These are phyloP conservation scores for Plemyria rubiginata DNA, from an alignment of 2,888 invertebrate genomes.

Conservation along the genomic window DNA sequence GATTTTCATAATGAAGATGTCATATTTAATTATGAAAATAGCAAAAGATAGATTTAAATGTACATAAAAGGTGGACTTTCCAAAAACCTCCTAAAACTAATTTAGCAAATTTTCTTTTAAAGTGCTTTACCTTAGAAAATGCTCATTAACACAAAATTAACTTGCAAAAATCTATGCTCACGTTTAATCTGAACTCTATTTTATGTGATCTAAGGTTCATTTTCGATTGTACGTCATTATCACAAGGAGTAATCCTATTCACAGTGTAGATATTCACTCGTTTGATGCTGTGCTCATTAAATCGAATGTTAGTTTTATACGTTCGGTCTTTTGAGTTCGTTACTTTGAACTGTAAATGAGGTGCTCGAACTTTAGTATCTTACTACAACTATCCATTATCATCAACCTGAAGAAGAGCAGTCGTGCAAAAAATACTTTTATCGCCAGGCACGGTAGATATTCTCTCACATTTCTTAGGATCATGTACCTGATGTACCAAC, in stretches of 20 bases:
- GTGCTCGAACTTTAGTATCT: not conserved
- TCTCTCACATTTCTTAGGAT: no score
- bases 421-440: not conserved
- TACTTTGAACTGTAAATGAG: not conserved
- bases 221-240: not conserved
- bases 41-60: not conserved
- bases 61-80: not conserved
- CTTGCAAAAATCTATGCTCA: not conserved
- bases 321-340: conserved; percentile 1
- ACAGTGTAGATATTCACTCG: not conserved
- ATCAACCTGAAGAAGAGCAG: not conserved
- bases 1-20: not conserved
- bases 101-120: not conserved
- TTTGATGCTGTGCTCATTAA: conserved; percentile 1
- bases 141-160: not conserved
- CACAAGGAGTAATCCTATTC: not conserved
- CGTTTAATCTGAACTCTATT: not conserved
- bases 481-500: no score
- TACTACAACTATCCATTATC: no score
- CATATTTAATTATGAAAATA: not conserved
- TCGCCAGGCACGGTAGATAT: no score
- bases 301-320: conserved; percentile 2
- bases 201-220: not conserved
- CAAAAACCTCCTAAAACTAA: not conserved
- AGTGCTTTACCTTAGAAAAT: not conserved